Conservation (phyloP, 1,140 invertebrate genomes). For the Brachionus asplanchnoidis region DNA sequence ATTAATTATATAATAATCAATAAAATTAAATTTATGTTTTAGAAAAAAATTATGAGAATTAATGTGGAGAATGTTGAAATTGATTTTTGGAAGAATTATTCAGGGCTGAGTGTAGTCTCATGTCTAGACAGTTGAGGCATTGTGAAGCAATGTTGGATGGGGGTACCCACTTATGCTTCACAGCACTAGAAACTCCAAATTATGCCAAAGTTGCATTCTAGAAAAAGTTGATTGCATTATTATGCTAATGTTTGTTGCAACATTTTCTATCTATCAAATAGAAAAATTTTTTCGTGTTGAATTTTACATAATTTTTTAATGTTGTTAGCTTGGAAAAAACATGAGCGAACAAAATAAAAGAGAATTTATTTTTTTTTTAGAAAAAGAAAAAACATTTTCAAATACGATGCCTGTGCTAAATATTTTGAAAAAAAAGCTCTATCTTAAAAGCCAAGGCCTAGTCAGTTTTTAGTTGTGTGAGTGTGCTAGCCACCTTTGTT, state of each 20-base stretch:
- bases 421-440: not conserved
- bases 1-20: not conserved
- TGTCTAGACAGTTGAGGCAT: not conserved
- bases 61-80: not conserved
- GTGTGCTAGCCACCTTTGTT: not conserved
- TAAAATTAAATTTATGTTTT: not conserved
- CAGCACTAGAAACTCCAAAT: not conserved
- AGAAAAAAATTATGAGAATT: not conserved
- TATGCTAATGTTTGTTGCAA: constrained; percentile 15
- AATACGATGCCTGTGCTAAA: not conserved
- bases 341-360: not conserved
- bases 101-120: not conserved
- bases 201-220: constrained; percentile 12
- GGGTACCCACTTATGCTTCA: not conserved
- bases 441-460: not conserved
- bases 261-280: not conserved
- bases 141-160: not conserved
- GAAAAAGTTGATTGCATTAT: not conserved
- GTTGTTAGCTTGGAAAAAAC: constrained; percentile 4
- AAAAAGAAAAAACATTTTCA: not conserved
- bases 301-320: constrained; percentile 31
- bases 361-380: not conserved
- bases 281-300: constrained; percentile 21
- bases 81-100: not conserved
- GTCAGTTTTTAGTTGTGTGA: too few relatives aligned